Evolutionary conservation across 2,113 vertebrate genomes (phyloP), one percentile per base, ranked within the genome.

Genomic region (Uria aalge): DNA sequence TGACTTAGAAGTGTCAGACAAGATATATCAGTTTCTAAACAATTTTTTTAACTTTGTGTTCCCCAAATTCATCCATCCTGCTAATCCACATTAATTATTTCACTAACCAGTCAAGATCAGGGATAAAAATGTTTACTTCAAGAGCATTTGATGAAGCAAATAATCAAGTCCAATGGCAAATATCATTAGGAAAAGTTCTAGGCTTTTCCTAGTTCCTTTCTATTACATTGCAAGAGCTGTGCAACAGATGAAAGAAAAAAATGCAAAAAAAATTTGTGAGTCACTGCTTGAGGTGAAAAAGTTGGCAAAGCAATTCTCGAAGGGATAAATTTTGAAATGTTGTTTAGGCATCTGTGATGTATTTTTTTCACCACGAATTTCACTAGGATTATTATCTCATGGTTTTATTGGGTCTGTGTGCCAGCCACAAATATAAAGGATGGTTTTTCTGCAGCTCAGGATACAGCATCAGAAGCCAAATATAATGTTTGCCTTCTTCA

Each of bases 391-490:
- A 88, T 69, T 56, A 56, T 97, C 67, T 89, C 68, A 64, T 82
- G 90, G 57, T 92, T 97, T 97, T 97, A 90, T 90, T 94, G 15
- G 80, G 67, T 71, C 89, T 76, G 6, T 78, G 47, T 4, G 2
- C 69, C 91, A 20, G 41, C 50, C 43, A 74, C 1, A 0, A 75
- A 52, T 87, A 71, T 67, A 75, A 52, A 81, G 40, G 24, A 71
- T 56, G 34, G 2, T 50, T 88, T 88, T 78, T 64, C 72, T 85
- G 60, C 50, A 79, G 53, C 14, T 18, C 21, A 52, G 48, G 36
- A 7, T 67, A 63, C 22, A 90, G 48, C 23, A 60, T 18, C 36
- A 84, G 68, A 77, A 43, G 73, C 47, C 68, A 80, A 88, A 77
- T 77, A 40, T 5, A 77, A 45, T 17, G 68, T 90, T 96, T 90